Evolutionary conservation across 2,797 vertebrate genomes (phyloP), one percentile per base, ranked within the genome.

Genomic region (Stomatorhinus walkeri): DNA sequence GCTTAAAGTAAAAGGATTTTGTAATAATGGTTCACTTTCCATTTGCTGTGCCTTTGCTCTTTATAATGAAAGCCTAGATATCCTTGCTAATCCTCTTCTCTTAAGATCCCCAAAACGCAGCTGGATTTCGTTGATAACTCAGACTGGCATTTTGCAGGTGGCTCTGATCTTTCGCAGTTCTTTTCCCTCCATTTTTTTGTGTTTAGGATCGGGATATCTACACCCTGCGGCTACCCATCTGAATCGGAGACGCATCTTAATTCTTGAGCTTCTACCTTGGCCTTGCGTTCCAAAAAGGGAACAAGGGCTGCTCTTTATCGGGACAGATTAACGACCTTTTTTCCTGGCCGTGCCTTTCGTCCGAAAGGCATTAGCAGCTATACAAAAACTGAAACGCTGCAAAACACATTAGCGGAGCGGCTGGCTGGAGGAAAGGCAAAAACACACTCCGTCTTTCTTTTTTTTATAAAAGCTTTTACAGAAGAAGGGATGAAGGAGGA

Each of bases 131-230:
- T 90, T 91, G 88, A 90, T 92, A 92, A 89, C 43, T 81, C 85
- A 59, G 89, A 64, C 89, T 89, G 90, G 89, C 91, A 91, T 93
- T 90, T 92, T 91, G 89, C 32, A 24, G 64, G 24, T 52, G 89
- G 52, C 90, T 95, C 94, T 94, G 90, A 95, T 94, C 92, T 91
- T 85, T 89, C 88, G 90, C 51, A 81, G 90, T 92, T 92, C 90
- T 93, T 85, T 91, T 61, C 92, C 90, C 90, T 19, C 64, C 64
- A 72, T 72, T 72, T 49, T 87, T 89, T 87, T 91, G 90, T 91
- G 90, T 90, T 88, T 87, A 90, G 89, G 89, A 91, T 90, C 91
- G 89, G 90, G 93, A 93, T 91, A 22, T 86, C 92, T 93, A 91
- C 90, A 90, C 90, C 83, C 91, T 90, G 87, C 89, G 90, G 91